A percentile compares a stretch with the other conserved stretches of the same genome.
These are phyloP conservation scores for Lacerta agilis DNA, from an alignment of 2,797 vertebrate genomes.

Conservation along the genomic window DNA sequence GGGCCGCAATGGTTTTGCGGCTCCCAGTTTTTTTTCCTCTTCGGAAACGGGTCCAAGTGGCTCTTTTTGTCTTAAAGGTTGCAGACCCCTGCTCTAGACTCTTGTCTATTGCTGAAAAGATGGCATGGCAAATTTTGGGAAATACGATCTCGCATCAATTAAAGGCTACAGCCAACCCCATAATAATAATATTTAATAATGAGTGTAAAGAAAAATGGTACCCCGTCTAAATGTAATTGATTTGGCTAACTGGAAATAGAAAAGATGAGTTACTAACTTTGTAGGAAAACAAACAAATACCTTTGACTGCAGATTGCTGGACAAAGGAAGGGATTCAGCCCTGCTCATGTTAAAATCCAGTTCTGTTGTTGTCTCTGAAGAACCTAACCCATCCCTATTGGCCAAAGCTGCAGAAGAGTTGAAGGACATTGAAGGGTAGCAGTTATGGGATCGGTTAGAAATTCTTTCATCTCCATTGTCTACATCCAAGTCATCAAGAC, in stretches of 20 bases:
- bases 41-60: too few relatives aligned
- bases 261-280: background rate
- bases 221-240: background rate
- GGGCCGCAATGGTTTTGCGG: too few relatives aligned
- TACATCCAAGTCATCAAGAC: slow-evolving; percentile 89
- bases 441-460: slow-evolving; percentile 63
- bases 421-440: slow-evolving; percentile 63
- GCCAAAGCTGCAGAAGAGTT: slow-evolving; percentile 59
- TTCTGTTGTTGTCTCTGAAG: slow-evolving; percentile 63
- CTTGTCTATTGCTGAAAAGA: background rate
- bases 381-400: slow-evolving; percentile 76
- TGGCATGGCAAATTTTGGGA: background rate
- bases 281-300: slow-evolving; percentile 71
- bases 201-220: background rate
- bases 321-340: slow-evolving; percentile 81
- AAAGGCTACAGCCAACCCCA: background rate
- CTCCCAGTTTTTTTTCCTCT: too few relatives aligned
- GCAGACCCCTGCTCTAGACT: too few relatives aligned
- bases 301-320: slow-evolving; percentile 76
- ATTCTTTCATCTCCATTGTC: slow-evolving; percentile 81
- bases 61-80: too few relatives aligned
- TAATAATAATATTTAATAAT: background rate
- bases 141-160: background rate
- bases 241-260: background rate
- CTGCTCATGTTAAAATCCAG: slow-evolving; percentile 75